Base-by-base conservation (phyloP, 2,797 vertebrate species). In the Molossus molossus region DNA sequence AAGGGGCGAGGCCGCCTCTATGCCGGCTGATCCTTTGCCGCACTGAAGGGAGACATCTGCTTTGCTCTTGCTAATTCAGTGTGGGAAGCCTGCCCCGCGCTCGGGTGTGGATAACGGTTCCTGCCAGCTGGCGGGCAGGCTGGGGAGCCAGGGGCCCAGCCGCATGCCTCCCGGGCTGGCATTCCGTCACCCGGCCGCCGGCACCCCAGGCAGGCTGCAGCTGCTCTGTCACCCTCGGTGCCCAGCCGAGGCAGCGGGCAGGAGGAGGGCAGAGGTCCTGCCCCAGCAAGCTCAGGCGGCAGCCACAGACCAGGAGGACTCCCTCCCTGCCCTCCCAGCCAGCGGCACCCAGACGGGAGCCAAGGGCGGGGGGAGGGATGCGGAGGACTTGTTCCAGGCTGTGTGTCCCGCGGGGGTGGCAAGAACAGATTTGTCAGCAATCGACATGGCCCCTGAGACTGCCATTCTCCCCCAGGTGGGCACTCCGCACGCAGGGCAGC, bases 11-110 rank as follows among this genome's bases (percentile, higher is more conserved):
- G 95, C 81, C 7, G 83, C 69, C 88, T 0, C 3, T 76, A 81
- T 91, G 90, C 94, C 33, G 0, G 93, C 91, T 79, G 73, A 96
- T 96, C 96, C 96, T 95, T 96, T 72, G 29, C 96, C 83, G 96
- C 95, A 76, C 12, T 97, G 95, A 97, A 62, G 91, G 95, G 92
- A 97, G 96, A 96, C 96, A 96, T 94, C 85, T 97, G 98, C 96
- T 98, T 93, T 76, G 95, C 97, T 96, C 97, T 91, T 50, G 94
- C 77, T 97, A 76, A 97, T 90, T 96, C 69, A 29, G 95, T 64
- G 95, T 58, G 94, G 96, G 97, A 96, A 92, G 94, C 27, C 27
- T 4, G 10, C n/a, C 8, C 92, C 0, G 0, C 65, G 95, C 91
- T 85, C 1, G 4, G 5, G 62, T 1, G 1, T 79, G 50, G 7